Conservation (phyloP, 2,888 invertebrate genomes). For the Eueremaeus valkanovi region DNA sequence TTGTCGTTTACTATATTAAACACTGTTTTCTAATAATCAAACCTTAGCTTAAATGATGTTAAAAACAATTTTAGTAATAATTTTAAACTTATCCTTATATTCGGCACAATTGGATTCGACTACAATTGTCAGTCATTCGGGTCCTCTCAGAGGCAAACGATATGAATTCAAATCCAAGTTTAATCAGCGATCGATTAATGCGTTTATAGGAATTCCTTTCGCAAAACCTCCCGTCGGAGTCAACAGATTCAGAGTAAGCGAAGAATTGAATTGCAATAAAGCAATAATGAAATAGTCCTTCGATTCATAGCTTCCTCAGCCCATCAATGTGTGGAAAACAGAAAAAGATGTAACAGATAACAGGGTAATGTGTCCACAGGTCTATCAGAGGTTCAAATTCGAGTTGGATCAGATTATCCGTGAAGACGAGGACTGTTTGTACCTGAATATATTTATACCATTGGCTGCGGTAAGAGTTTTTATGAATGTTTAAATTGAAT, state of each 20-base stretch:
- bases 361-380: conserved; percentile 43
- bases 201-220: conserved; percentile 15
- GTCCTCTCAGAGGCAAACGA: conserved; percentile 12
- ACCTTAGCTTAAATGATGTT: neutral
- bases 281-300: too few relatives aligned
- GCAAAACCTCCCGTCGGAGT: neutral
- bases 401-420: neutral
- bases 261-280: too few relatives aligned
- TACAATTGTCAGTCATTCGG: neutral
- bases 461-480: neutral
- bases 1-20: too few relatives aligned
- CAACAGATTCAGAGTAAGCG: conserved; percentile 1
- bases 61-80: neutral
- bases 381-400: conserved; percentile 38
- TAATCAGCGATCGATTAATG: neutral
- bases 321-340: neutral
- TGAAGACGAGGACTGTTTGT: conserved; percentile 69
- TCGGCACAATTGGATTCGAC: neutral
- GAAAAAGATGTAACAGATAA: conserved; percentile 37
- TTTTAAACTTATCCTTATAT: neutral
- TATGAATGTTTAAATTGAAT: too few relatives aligned
- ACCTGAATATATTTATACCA: conserved; percentile 75
- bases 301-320: neutral
- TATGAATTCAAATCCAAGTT: conserved; percentile 20
- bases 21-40: too few relatives aligned